A percentile compares a stretch with the other conserved stretches of the same genome.
These are phyloP conservation scores for Drosophila vallismaia DNA, from an alignment of 2,888 invertebrate genomes.

Conservation along the genomic window DNA sequence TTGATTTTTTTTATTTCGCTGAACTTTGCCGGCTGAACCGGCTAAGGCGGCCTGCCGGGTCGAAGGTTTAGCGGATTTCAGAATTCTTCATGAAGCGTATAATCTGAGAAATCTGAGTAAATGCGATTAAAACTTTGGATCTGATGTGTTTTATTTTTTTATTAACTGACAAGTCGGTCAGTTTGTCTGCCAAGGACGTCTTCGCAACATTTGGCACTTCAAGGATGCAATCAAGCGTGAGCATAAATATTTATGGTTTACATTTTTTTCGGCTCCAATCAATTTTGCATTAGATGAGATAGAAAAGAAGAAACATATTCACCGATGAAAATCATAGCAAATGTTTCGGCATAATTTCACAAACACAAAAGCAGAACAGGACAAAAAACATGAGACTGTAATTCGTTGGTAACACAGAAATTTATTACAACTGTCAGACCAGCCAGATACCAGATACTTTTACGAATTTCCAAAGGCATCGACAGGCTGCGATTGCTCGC, in stretches of 20 bases:
- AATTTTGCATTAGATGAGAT: conserved; percentile 68
- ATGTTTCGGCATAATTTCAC: conserved; percentile 54
- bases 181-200: conserved; percentile 5
- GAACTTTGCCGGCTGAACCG: conserved; percentile 49
- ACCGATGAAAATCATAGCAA: conserved; percentile 43
- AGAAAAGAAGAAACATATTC: conserved; percentile 58
- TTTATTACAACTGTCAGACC: conserved; percentile 69
- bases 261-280: conserved; percentile 69
- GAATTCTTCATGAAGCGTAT: conserved; percentile 72
- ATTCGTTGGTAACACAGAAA: conserved; percentile 56
- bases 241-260: conserved; percentile 61
- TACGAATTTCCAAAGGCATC: conserved; percentile 44
- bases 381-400: conserved; percentile 18
- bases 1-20: conserved; percentile 5
- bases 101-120: conserved; percentile 67
- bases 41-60: no score
- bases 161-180: conserved; percentile 19
- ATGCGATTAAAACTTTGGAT: conserved; percentile 69
- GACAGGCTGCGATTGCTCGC: conserved; percentile 39
- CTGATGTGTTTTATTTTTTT: neutral
- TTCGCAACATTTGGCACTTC: conserved; percentile 53
- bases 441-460: conserved; percentile 63
- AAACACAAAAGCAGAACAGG: conserved; percentile 41
- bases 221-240: conserved; percentile 55
- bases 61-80: conserved; percentile 70